Evolutionary conservation across 1,140 invertebrate genomes (phyloP), one percentile per base, ranked within the genome.

Genomic region (Planococcus citri): DNA sequence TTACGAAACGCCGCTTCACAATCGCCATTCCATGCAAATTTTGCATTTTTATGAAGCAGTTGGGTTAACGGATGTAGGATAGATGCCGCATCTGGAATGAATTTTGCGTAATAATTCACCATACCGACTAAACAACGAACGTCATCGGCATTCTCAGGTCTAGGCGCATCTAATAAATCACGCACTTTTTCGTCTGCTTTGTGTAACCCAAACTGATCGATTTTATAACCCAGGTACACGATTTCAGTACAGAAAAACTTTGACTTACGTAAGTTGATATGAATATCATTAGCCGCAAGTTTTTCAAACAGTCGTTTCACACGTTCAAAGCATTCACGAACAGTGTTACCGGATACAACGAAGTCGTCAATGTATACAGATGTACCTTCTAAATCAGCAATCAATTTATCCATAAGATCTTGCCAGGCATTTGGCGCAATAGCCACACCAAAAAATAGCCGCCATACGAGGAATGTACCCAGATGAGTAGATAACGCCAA

Each of bases 361-460:
- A 77, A 73, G 51, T 77, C 73, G 69, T 77, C 74, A 17, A 76
- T 73, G 72, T 75, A 77, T 33, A 68, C 64, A 25, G 73, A 70
- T 14, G 73, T 74, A n/a, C 71, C 73, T 22, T 72, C 71, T 4
- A 80, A 64, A 27, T 72, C 73, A 41, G 33, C 37, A 6, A 83
- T 68, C 1, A 79, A 72, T 71, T 76, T 72, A 57, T 81, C 79
- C 21, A 84, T 80, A 20, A 78, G 74, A 70, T 77, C 57, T 73
- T 84, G 80, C 70, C 82, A 84, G 70, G 80, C 77, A 10, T 75
- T 73, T 20, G 81, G 78, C 0, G 80, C 79, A 20, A 74, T 76
- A 69, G 77, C 75, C 2, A 83, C 75, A 9, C 79, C 81, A 75
- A 81, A 83, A 3, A 75, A 76, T 12, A 81, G 64, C 64, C 77